Conservation (phyloP, 2,797 vertebrate species). For the Falco rusticolus region DNA sequence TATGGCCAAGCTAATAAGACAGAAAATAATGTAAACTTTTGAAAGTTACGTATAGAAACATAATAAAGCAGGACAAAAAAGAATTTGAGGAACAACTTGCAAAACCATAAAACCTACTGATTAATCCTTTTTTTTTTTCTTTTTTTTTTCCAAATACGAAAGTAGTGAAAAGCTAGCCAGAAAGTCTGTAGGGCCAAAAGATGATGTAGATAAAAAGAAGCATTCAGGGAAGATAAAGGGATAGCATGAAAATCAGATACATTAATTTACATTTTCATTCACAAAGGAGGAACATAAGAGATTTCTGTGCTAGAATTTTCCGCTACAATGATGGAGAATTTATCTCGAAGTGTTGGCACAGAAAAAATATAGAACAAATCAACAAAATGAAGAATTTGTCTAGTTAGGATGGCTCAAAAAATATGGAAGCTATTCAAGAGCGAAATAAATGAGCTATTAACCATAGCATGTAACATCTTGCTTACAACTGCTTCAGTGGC, state of each 20-base stretch:
- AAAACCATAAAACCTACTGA: not conserved
- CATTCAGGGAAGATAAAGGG: not conserved
- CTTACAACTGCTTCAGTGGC: conserved; percentile 26
- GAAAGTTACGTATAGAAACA: not conserved
- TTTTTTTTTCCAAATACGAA: not conserved
- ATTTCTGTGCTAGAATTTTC: not conserved
- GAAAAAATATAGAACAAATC: not conserved
- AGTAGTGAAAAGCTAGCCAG: not conserved
- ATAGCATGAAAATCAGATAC: not conserved
- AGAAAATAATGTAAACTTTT: not conserved
- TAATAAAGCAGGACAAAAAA: not conserved
- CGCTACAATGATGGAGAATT: not conserved
- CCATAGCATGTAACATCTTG: conserved; percentile 41
- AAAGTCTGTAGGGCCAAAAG: not conserved
- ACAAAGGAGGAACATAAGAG: not conserved
- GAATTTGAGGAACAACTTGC: not conserved
- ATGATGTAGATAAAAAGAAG: not conserved
- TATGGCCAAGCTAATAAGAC: not conserved
- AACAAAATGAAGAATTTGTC: conserved; percentile 3
- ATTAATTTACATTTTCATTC: not conserved
- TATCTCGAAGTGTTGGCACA: not conserved
- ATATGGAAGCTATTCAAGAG: conserved; percentile 3
- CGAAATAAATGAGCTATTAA: conserved; percentile 51
- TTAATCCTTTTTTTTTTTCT: not conserved
- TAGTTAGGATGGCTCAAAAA: conserved; percentile 6